Evolutionary conservation across 1,140 invertebrate species (phyloP).

Genomic region (Listronotus bonariensis): DNA sequence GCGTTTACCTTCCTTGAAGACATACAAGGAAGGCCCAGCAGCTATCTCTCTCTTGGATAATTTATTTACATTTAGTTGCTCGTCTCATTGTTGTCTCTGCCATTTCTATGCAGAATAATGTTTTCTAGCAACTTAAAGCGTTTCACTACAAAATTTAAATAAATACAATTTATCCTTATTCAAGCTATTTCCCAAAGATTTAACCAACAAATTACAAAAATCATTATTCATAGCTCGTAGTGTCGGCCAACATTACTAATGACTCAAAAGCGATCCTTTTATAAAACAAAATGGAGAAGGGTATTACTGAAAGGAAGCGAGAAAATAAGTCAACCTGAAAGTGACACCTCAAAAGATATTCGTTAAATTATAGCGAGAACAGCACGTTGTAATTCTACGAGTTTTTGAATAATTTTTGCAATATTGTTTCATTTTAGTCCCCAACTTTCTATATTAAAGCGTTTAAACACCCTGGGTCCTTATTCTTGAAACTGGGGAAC

Average conservation of each 20-base stretch:
- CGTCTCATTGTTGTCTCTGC: no score
- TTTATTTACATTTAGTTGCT: no score
- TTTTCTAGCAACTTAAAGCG: no score
- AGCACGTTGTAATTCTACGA: no score
- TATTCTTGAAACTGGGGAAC: no score
- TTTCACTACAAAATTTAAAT: background rate
- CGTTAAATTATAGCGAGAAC: conserved; percentile 6
- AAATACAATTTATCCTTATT: background rate
- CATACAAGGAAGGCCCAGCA: no score
- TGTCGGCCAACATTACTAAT: conserved; percentile 23
- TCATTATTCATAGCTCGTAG: conserved; percentile 33
- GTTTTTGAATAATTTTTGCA: background rate
- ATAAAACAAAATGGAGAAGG: conserved; percentile 33
- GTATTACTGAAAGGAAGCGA: conserved; percentile 30
- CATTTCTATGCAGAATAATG: no score
- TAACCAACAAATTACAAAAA: conserved; percentile 30
- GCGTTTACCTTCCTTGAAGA: no score
- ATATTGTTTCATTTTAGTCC: no score
- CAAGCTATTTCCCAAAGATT: conserved; percentile 7
- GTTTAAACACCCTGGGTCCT: no score
- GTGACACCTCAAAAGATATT: conserved; percentile 29
- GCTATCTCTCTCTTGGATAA: no score
- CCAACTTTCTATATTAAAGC: no score
- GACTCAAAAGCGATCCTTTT: conserved; percentile 32
- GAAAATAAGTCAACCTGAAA: conserved; percentile 26